phyloP scores from a whole-genome alignment of 2,888 invertebrate genomes.

The Thera obeliscata region DNA sequence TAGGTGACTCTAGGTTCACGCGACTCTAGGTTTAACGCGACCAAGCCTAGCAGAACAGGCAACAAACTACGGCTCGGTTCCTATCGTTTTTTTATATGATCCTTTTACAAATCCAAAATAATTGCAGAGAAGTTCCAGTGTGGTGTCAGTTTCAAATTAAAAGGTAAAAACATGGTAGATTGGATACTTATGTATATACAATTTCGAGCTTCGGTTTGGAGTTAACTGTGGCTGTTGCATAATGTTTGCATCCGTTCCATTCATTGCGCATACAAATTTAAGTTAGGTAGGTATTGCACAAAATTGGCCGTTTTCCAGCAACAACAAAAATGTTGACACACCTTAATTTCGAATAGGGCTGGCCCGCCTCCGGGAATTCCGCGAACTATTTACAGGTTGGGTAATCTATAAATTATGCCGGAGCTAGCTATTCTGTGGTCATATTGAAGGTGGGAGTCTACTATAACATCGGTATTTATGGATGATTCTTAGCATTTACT shows the following conservation, averaged over 20 bases:
- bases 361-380: conserved; percentile 11
- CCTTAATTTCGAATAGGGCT: conserved; percentile 24
- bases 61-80: too few relatives aligned
- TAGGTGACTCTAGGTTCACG: too few relatives aligned
- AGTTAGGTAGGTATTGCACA: conserved; percentile 13
- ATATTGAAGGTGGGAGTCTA: conserved; percentile 17
- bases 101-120: too few relatives aligned
- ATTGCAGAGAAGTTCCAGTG: too few relatives aligned
- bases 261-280: conserved; percentile 34
- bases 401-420: conserved; percentile 26
- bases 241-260: conserved; percentile 38
- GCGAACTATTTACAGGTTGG: conserved; percentile 22
- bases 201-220: conserved; percentile 19
- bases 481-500: conserved; percentile 17
- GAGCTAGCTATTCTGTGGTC: conserved; percentile 17
- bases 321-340: conserved; percentile 33
- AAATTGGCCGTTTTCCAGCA: conserved; percentile 38
- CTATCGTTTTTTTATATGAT: too few relatives aligned
- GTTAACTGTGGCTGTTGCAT: conserved; percentile 40
- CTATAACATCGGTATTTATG: conserved; percentile 21
- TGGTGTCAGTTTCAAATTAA: too few relatives aligned
- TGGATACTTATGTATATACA: not conserved
- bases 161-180: too few relatives aligned
- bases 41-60: too few relatives aligned
- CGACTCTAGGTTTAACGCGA: too few relatives aligned